These are phyloP conservation scores for Drosophila subsilvestris DNA, from an alignment of 2,888 invertebrate genomes.

Conservation along the genomic window DNA sequence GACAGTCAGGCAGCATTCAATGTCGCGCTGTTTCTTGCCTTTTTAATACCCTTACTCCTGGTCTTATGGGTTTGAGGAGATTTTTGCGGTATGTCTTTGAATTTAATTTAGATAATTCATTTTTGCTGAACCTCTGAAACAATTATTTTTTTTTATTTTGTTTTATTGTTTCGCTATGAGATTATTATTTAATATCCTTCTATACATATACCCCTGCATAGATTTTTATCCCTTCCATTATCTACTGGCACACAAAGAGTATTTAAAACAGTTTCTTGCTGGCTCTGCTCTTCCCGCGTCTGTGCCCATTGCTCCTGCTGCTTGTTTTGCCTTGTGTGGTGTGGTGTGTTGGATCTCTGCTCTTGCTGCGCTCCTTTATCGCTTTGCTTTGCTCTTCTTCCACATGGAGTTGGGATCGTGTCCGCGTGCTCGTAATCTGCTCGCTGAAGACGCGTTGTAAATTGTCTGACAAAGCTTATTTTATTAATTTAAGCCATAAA, in stretches of 20 bases:
- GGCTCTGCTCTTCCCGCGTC: neutral
- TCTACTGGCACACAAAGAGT: neutral
- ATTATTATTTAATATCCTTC: too few species aligned
- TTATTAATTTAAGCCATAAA: slow-evolving; percentile 82
- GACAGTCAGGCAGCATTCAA: slow-evolving; percentile 65
- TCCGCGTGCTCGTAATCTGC: slow-evolving; percentile 80
- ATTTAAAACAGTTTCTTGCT: neutral
- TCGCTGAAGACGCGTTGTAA: slow-evolving; percentile 82
- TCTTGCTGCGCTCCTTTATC: neutral
- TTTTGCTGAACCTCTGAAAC: too few species aligned
- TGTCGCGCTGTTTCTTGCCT: slow-evolving; percentile 24
- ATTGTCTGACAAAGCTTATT: slow-evolving; percentile 82
- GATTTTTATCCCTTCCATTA: too few species aligned
- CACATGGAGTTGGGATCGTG: slow-evolving; percentile 51
- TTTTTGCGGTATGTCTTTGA: too few species aligned
- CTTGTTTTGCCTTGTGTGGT: neutral
- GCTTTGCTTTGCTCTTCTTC: slow-evolving; percentile 7
- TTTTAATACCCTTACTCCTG: slow-evolving; percentile 14
- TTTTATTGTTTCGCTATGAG: too few species aligned
- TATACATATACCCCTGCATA: too few species aligned
- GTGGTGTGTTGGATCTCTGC: neutral
- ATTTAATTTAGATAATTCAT: too few species aligned
- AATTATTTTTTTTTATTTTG: too few species aligned
- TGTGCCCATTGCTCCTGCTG: neutral
- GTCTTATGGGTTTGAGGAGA: neutral